Evolutionary conservation across 2,113 vertebrate species (phyloP).

Genomic region (Pantherophis guttatus): DNA sequence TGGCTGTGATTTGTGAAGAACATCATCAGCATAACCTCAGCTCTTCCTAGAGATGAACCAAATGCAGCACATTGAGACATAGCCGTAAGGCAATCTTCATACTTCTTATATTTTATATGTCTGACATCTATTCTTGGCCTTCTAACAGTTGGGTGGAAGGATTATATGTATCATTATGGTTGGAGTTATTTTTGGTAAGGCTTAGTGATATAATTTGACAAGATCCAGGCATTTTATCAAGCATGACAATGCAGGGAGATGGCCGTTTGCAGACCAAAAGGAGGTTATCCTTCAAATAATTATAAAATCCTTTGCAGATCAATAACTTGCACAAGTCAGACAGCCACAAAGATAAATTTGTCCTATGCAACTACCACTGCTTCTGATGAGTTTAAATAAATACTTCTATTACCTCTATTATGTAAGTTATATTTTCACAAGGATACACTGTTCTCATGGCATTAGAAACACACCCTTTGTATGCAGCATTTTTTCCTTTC

Average conservation of each 20-base stretch:
- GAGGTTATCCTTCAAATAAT: not conserved
- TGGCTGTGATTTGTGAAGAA: not conserved
- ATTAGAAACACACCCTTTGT: slow-evolving; percentile 1
- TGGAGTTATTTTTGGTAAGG: not conserved
- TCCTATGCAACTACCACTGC: not conserved
- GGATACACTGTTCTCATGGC: not conserved
- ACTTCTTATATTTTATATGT: not conserved
- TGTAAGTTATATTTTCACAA: not conserved
- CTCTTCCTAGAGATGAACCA: not conserved
- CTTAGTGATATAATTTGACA: not conserved
- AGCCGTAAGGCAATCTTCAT: not conserved
- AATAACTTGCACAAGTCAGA: not conserved
- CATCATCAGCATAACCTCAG: not conserved
- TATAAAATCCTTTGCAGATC: not conserved
- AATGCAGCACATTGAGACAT: not conserved
- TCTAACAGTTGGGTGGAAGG: not conserved
- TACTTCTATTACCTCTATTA: not conserved
- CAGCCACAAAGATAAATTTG: not conserved
- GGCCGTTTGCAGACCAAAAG: not conserved
- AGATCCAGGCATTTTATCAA: not conserved
- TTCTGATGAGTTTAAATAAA: not conserved
- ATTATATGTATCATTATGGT: not conserved
- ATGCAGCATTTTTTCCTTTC: not conserved
- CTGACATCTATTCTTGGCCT: not conserved
- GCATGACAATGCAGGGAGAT: not conserved